Conservation (phyloP, 1,140 invertebrate genomes). For the Caenorhabditis tropicalis region DNA sequence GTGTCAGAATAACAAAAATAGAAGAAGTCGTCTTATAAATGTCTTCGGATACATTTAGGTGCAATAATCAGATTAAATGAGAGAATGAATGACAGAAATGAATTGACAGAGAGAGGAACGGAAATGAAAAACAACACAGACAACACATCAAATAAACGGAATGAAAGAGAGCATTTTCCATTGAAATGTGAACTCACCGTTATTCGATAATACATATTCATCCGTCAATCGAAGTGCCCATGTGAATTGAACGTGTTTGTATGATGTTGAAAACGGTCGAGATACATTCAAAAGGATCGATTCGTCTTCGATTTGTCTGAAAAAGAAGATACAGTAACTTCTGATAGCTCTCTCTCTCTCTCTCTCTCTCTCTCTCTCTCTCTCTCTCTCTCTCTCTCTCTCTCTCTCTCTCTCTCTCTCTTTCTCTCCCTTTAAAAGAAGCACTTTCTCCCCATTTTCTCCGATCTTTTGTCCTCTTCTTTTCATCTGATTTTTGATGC, state of each 20-base stretch:
- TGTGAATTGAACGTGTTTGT: slow-evolving; percentile 58
- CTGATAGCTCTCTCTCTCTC: neutral
- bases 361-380: neutral
- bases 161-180: neutral
- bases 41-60: neutral
- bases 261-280: slow-evolving; percentile 54
- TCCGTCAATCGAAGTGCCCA: slow-evolving; percentile 55
- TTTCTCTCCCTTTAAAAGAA: neutral
- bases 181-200: slow-evolving; percentile 40
- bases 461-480: slow-evolving; percentile 2
- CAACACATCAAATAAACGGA: neutral
- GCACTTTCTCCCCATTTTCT: neutral
- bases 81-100: neutral
- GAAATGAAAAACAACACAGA: neutral
- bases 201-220: slow-evolving; percentile 53
- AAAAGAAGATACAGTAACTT: neutral
- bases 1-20: slow-evolving; percentile 9
- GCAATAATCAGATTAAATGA: neutral
- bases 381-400: neutral
- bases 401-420: no score
- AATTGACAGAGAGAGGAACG: neutral
- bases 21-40: neutral
- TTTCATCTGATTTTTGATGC: slow-evolving; percentile 29
- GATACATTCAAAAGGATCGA: slow-evolving; percentile 55
- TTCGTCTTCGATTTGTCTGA: slow-evolving; percentile 52